phyloP scores from a whole-genome alignment of 2,888 invertebrate genomes.

The Cyclophora albipunctata region DNA sequence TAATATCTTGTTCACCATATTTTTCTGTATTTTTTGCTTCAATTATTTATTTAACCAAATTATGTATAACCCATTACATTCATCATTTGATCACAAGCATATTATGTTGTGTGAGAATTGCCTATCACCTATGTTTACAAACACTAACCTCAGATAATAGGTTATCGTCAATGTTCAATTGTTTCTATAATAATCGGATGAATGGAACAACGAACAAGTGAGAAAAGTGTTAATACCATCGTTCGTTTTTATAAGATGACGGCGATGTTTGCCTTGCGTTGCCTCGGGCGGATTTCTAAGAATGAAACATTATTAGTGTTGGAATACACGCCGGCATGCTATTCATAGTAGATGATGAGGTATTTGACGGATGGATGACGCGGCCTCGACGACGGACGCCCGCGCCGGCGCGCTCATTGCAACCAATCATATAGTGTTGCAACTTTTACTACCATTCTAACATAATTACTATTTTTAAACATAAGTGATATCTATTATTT shows the following conservation, averaged over 20 bases:
- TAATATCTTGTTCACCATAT: too few relatives aligned
- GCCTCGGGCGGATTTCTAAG: slow-evolving; percentile 55
- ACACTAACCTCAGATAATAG: slow-evolving; percentile 52
- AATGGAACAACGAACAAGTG: slow-evolving; percentile 39
- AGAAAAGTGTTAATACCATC: slow-evolving; percentile 30
- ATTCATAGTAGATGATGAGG: slow-evolving; percentile 65
- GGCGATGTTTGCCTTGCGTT: slow-evolving; percentile 39
- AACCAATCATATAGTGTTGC: slow-evolving; percentile 4
- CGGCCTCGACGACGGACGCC: slow-evolving; percentile 43
- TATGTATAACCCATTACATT: slow-evolving; percentile 4
- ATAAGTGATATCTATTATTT: too few relatives aligned
- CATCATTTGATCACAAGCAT: slow-evolving; percentile 21
- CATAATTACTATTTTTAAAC: too few relatives aligned
- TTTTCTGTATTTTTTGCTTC: too few relatives aligned
- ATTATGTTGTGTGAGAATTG: slow-evolving; percentile 18
- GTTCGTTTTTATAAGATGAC: slow-evolving; percentile 33
- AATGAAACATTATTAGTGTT: slow-evolving; percentile 49
- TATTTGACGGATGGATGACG: slow-evolving; percentile 68
- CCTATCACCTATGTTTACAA: slow-evolving; percentile 48
- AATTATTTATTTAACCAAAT: too few relatives aligned
- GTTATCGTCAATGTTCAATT: slow-evolving; percentile 44
- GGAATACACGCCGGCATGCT: slow-evolving; percentile 39
- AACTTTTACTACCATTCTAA: too few relatives aligned
- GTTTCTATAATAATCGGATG: slow-evolving; percentile 38
- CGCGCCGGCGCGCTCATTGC: slow-evolving; percentile 15